Conservation (phyloP, 2,113 vertebrate genomes). For the Microtus richardsoni region DNA sequence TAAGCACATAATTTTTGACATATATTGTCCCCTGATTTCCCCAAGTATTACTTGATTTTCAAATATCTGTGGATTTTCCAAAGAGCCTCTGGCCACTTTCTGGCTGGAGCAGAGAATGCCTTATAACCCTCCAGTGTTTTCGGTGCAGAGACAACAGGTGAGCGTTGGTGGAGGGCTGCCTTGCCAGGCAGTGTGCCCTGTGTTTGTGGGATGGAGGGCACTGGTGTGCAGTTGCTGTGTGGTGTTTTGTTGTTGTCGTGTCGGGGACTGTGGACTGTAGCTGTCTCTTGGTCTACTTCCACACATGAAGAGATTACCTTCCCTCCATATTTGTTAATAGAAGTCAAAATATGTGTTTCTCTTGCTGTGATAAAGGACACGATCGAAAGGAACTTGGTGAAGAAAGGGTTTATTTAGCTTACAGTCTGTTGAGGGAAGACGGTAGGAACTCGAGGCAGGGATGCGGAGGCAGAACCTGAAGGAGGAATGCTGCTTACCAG, state of each 20-base stretch:
- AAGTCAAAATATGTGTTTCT: not conserved
- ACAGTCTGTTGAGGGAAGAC: not conserved
- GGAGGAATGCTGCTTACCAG: not conserved
- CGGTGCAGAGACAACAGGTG: not conserved
- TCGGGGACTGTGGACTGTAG: not conserved
- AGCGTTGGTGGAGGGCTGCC: not conserved
- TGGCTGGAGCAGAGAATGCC: not conserved
- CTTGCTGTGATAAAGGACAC: not conserved
- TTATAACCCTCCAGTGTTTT: not conserved
- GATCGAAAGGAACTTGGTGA: not conserved
- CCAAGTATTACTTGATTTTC: constrained; percentile 23
- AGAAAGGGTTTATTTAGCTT: not conserved
- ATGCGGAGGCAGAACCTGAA: not conserved
- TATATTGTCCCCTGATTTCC: not conserved
- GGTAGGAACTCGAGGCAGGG: not conserved
- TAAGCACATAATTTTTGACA: not conserved
- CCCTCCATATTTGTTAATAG: not conserved
- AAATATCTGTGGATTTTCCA: not conserved
- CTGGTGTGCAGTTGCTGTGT: not conserved
- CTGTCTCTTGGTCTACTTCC: not conserved
- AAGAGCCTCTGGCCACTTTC: not conserved
- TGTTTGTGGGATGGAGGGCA: no score
- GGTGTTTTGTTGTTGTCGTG: not conserved
- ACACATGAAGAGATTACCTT: not conserved
- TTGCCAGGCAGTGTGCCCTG: not conserved